Evolutionary conservation across 2,797 vertebrate genomes (phyloP), one percentile per base, ranked within the genome.

Genomic region (Staurois parvus): DNA sequence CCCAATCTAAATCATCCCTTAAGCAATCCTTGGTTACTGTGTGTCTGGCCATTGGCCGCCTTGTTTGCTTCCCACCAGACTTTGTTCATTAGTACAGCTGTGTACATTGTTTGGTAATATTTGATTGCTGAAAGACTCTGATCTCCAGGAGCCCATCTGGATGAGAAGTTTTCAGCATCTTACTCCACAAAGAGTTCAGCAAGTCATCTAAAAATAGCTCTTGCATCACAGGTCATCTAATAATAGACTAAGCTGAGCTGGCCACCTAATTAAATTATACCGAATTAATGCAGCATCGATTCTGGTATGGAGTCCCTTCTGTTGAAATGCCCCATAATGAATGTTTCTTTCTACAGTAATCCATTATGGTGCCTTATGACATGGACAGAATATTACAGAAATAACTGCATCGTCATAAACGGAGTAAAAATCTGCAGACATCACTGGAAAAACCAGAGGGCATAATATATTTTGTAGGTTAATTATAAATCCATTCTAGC

Each of bases 141-240:
- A 64, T 24, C 15, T 11, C 2, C 75, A 28, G 24, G 66, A 56
- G 79, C 56, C 11, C 70, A 81, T 83, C 85, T 67, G 74, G 70
- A 56, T 40, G 45, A 52, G 45, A 32, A 28, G 56, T 37, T 66
- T 59, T 75, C 73, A 81, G n/a, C 30, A 28, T 42, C 64, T 72
- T 77, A 74, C 74, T 77, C 69, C 17, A 52, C 21, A 64, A 67
- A 66, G 66, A 77, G 85, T 37, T 81, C 79, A 85, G 77, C 77
- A 24, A 59, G 37, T 21, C 66, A 45, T 48, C 76, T 85, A 85
- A 62, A 74, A 74, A 85, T 79, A 85, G 70, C 45, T 2, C 29
- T 37, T 64, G 40, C 84, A 85, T 79, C 75, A 83, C 75, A 79
- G 75, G 85, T 78, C 80, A 86, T 83, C 80, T 83, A 86, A 83